Percentiles rank a stretch among this genome's conserved stretches.
Evolutionary conservation across 2,888 invertebrate genomes (phyloP).

Genomic region (Folsomia candida): DNA sequence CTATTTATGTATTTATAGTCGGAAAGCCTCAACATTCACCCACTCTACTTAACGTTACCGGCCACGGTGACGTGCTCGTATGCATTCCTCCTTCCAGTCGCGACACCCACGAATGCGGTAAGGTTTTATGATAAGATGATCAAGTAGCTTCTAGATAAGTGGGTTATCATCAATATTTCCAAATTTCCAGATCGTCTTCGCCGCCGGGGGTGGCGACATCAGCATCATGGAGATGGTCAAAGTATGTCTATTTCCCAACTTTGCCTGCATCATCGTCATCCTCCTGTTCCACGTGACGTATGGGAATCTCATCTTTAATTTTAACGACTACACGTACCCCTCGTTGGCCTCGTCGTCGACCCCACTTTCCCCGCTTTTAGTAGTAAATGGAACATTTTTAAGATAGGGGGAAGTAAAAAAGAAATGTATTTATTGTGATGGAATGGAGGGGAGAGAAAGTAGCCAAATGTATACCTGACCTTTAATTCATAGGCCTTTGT

Average conservation of each 20-base stretch:
- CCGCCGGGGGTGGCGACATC: slow-evolving; percentile 73
- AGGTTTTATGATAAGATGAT: too few species aligned
- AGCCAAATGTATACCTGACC: too few species aligned
- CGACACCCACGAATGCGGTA: slow-evolving; percentile 93
- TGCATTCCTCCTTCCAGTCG: slow-evolving; percentile 65
- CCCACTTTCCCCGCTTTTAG: too few species aligned
- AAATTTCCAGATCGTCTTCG: slow-evolving; percentile 62
- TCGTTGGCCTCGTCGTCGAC: too few species aligned
- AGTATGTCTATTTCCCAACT: slow-evolving; percentile 45
- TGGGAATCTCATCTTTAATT: slow-evolving; percentile 45
- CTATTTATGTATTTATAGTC: slow-evolving; percentile 59
- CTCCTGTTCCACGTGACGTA: slow-evolving; percentile 39
- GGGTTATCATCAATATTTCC: background rate
- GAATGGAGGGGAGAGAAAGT: too few species aligned
- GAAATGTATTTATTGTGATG: too few species aligned
- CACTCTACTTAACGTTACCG: slow-evolving; percentile 84
- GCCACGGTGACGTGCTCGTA: slow-evolving; percentile 85
- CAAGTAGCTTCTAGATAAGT: too few species aligned
- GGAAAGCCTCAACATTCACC: slow-evolving; percentile 70
- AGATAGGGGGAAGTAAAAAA: too few species aligned
- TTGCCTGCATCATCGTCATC: slow-evolving; percentile 40
- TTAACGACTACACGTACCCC: slow-evolving; percentile 38
- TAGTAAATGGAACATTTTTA: too few species aligned
- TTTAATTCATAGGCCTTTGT: too few species aligned
- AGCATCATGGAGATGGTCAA: slow-evolving; percentile 46